Base-by-base conservation (phyloP, 1,140 invertebrate genomes). In the Lepidotrigona ventralis region DNA sequence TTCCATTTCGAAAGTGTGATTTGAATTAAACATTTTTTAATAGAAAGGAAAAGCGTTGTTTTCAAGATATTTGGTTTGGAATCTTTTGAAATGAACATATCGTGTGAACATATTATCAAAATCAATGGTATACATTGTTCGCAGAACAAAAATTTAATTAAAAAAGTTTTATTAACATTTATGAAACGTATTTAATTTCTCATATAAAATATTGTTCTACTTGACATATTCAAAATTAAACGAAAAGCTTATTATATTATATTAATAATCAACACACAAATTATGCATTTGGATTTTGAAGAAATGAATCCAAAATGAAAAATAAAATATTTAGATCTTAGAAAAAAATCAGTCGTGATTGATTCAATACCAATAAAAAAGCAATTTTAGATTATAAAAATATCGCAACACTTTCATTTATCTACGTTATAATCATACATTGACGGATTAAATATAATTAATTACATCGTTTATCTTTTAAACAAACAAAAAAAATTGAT, bases 331-430 rank as follows among this genome's bases (percentile, higher is more conserved):
- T 60, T 81, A 84, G 64, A 84, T 70, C 53, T 66, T 85, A 86
- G 79, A 87, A 85, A 89, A n/a, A 86, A 80, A 68, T 89, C 83
- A 70, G 85, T 76, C 76, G 54, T 66, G 75, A 84, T 69, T 84
- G 73, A 88, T 85, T 79, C 81, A 82, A 88, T 85, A 89, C 89
- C 87, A 87, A 83, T 71, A 79, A 63, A 89, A 72, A 88, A 81
- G 63, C n/a, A n/a, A n/a, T n/a, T n/a, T n/a, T n/a, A n/a, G n/a
- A n/a, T n/a, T n/a, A n/a, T n/a, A n/a, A n/a, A n/a, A n/a, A n/a
- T n/a, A n/a, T n/a, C n/a, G n/a, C n/a, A n/a, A n/a, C n/a, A n/a
- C n/a, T n/a, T n/a, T n/a, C n/a, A n/a, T n/a, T n/a, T n/a, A n/a
- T n/a, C n/a, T n/a, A n/a, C n/a, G n/a, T n/a, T n/a, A n/a, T n/a